Conservation (phyloP, 2,797 vertebrate species). For the Zenarchopterus dispar region DNA sequence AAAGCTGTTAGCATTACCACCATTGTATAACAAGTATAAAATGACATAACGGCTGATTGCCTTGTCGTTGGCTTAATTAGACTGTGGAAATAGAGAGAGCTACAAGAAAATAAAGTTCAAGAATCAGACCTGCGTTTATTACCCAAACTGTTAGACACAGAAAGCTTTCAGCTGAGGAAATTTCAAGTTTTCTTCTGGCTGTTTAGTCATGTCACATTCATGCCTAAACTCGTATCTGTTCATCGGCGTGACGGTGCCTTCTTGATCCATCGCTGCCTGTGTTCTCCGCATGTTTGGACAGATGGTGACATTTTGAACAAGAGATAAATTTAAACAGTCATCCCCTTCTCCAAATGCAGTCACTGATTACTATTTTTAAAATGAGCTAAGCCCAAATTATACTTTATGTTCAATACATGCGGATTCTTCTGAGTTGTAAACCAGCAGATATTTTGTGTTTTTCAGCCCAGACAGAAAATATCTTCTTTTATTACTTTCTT, state of each 20-base stretch:
- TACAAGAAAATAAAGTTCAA: conserved; percentile 32
- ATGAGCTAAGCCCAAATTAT: conserved; percentile 5
- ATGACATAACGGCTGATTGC: conserved; percentile 33
- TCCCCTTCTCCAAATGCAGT: conserved; percentile 24
- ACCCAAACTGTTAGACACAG: conserved; percentile 19
- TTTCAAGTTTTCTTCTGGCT: neutral
- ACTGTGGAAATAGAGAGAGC: conserved; percentile 21
- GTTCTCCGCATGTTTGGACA: conserved; percentile 39
- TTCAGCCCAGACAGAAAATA: neutral
- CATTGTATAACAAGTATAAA: conserved; percentile 17
- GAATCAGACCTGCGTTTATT: conserved; percentile 31
- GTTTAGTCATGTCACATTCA: conserved; percentile 10
- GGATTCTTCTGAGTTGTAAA: neutral
- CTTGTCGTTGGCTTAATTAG: conserved; percentile 41
- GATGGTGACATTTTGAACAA: conserved; percentile 44
- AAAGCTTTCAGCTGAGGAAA: conserved; percentile 13
- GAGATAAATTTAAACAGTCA: conserved; percentile 38
- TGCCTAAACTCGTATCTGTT: conserved; percentile 26
- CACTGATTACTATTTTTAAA: conserved; percentile 7
- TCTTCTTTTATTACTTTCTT: neutral
- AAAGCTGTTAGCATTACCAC: conserved; percentile 1
- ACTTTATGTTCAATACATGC: conserved; percentile 22
- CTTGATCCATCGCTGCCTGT: conserved; percentile 25
- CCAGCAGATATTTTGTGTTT: neutral
- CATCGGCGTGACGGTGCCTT: conserved; percentile 17